A percentile compares a stretch with the other conserved stretches of the same genome.
Evolutionary conservation across 64 coral and sea anemone species (phyloP).

Genomic region (Anthopleura sola): DNA sequence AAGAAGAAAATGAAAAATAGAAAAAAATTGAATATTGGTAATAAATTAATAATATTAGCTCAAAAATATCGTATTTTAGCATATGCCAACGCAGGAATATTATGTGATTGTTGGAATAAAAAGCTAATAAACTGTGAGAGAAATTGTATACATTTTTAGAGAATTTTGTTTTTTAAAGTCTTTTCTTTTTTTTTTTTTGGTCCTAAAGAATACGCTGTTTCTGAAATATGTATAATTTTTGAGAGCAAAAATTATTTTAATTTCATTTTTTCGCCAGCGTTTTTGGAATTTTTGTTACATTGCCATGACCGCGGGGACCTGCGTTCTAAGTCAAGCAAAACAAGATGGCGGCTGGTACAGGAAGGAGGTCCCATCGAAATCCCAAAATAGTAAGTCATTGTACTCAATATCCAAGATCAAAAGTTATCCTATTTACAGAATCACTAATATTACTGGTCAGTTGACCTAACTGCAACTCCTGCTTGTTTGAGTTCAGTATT

Average conservation of each 20-base stretch:
- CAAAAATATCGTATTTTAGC: too few species aligned
- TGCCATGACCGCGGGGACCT: neutral
- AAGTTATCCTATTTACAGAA: neutral
- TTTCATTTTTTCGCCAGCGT: neutral
- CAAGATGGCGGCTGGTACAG: neutral
- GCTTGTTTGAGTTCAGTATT: neutral
- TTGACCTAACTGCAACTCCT: neutral
- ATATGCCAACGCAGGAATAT: too few species aligned
- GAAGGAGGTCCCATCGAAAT: neutral
- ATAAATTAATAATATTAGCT: neutral
- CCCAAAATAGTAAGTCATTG: neutral
- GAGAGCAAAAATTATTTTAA: too few species aligned
- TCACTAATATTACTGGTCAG: neutral
- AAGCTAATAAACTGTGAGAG: too few species aligned
- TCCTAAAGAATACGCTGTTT: too few species aligned
- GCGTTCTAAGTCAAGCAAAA: neutral
- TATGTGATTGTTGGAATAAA: too few species aligned
- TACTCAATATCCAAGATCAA: neutral
- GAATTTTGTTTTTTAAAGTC: too few species aligned
- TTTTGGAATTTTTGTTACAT: neutral
- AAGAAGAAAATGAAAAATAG: neutral
- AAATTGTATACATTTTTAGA: too few species aligned
- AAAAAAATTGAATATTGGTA: neutral
- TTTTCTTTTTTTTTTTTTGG: too few species aligned
- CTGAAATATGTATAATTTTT: too few species aligned